These are phyloP conservation scores for Meloidogyne exigua DNA, from an alignment of 1,140 invertebrate species.

Conservation along the genomic window DNA sequence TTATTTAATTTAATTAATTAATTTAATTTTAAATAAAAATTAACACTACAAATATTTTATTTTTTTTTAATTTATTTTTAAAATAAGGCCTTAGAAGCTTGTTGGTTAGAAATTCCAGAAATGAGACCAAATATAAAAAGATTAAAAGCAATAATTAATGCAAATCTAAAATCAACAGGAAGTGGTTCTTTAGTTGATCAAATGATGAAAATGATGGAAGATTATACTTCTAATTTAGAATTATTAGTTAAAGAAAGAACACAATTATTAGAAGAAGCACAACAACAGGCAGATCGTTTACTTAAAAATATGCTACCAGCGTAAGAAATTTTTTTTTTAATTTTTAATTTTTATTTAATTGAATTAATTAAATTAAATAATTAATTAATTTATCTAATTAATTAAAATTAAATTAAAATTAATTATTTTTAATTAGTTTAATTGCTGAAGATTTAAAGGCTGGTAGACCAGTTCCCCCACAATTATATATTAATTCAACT, in stretches of 20 bases:
- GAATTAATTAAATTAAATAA: too few relatives aligned
- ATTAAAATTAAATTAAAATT: not conserved
- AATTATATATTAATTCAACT: constrained; percentile 64
- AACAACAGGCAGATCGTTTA: constrained; percentile 60
- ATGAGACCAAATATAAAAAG: constrained; percentile 60
- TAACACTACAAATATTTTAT: too few relatives aligned
- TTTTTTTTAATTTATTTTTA: not conserved
- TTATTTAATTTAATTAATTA: not conserved
- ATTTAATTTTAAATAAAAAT: not conserved
- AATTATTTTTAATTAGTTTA: constrained; percentile 30
- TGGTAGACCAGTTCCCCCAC: constrained; percentile 64
- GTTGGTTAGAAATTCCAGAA: constrained; percentile 61
- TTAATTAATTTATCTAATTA: too few relatives aligned
- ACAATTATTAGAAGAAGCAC: constrained; percentile 59
- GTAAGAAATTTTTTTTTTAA: constrained; percentile 12
- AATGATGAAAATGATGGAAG: constrained; percentile 64
- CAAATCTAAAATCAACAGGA: constrained; percentile 59
- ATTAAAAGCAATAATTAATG: constrained; percentile 55
- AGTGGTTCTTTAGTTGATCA: constrained; percentile 61
- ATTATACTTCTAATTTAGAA: constrained; percentile 58
- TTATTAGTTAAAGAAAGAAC: constrained; percentile 58
- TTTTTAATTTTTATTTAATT: too few relatives aligned
- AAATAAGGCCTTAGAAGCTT: constrained; percentile 52
- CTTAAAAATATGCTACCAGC: constrained; percentile 61
- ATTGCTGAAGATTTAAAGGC: constrained; percentile 65